Conservation (phyloP, 2,888 invertebrate species). For the Epirrhoe tristata region DNA sequence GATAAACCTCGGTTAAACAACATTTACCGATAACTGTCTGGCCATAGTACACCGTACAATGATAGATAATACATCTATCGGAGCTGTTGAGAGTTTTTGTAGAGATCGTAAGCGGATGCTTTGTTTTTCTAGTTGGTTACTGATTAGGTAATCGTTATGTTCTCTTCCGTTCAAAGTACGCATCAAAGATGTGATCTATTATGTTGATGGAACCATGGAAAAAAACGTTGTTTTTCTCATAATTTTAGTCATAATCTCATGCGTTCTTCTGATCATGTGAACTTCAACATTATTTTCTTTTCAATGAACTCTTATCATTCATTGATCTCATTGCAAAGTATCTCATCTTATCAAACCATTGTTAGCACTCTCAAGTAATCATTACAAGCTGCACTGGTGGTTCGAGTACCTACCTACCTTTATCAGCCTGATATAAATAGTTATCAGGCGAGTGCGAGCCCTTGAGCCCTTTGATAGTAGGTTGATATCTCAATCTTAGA, state of each 20-base stretch:
- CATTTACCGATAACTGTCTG: slow-evolving; percentile 25
- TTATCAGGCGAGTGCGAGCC: slow-evolving; percentile 22
- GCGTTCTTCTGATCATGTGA: neutral
- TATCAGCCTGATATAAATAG: slow-evolving; percentile 31
- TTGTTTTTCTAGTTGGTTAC: neutral
- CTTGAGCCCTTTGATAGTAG: slow-evolving; percentile 27
- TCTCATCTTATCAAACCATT: slow-evolving; percentile 15
- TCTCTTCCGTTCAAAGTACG: neutral
- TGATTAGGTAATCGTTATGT: neutral
- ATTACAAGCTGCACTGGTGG: slow-evolving; percentile 15
- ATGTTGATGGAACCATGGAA: no score
- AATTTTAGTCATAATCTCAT: neutral
- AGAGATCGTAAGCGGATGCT: neutral
- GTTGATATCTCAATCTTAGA: slow-evolving; percentile 26
- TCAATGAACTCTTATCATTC: slow-evolving; percentile 14
- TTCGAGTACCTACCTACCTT: slow-evolving; percentile 21
- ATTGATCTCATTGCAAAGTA: slow-evolving; percentile 13
- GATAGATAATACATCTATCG: neutral
- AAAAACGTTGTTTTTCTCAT: neutral
- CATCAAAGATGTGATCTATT: neutral
- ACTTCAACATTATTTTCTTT: neutral
- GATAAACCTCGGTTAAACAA: slow-evolving; percentile 31
- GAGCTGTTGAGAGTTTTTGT: neutral
- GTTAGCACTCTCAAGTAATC: slow-evolving; percentile 1
- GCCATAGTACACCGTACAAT: slow-evolving; percentile 19